Evolutionary conservation across 1,140 invertebrate genomes (phyloP), one percentile per base, ranked within the genome.

Genomic region (Oncopodura yosiiana): DNA sequence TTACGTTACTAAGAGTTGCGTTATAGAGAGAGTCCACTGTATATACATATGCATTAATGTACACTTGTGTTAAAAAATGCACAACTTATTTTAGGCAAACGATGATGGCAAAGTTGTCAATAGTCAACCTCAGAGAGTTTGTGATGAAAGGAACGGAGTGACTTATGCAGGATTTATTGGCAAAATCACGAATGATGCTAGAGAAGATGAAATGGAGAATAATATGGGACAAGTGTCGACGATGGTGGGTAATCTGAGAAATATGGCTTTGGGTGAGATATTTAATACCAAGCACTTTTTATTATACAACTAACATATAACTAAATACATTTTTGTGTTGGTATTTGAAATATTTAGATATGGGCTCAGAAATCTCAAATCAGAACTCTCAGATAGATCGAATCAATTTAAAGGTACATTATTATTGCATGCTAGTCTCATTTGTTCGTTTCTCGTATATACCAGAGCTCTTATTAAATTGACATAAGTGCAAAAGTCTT

Each of bases 31-130:
- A n/a, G n/a, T n/a, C n/a, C n/a, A n/a, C n/a, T n/a, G n/a, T n/a
- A n/a, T n/a, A n/a, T n/a, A n/a, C n/a, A n/a, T n/a, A n/a, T n/a
- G n/a, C n/a, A n/a, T n/a, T n/a, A n/a, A n/a, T n/a, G n/a, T n/a
- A n/a, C n/a, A n/a, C n/a, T n/a, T n/a, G n/a, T n/a, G n/a, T n/a
- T 71, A n/a, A n/a, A n/a, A n/a, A n/a, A n/a, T n/a, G n/a, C n/a
- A n/a, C n/a, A n/a, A n/a, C n/a, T n/a, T n/a, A n/a, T n/a, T n/a
- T n/a, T n/a, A n/a, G n/a, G n/a, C 87, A 50, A 94, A 94, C 67
- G 94, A 97, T 63, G 94, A 99, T 73, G 94, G 94, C 14, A 94
- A 94, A 74, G 87, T 97, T 53, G 94, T 96, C 32, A 93, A 90
- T 69, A 92, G 94, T 72, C 94, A 97, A 66, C 94, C 94, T 1